Percentiles rank a stretch among this genome's conserved stretches.
Conservation (phyloP, 2,113 vertebrate species). For the Thomomys bottae region DNA sequence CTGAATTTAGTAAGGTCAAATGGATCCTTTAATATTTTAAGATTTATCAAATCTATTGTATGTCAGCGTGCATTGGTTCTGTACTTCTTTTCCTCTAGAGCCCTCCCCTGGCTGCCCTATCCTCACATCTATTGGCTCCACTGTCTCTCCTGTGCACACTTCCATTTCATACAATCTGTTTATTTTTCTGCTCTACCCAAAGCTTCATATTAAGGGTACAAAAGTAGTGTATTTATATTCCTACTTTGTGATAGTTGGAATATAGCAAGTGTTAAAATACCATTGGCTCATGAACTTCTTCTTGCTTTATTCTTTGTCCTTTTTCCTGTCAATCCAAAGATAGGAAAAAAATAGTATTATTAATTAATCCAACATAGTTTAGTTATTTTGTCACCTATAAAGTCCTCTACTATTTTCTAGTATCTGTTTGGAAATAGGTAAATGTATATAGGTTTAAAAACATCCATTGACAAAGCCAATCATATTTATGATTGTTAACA, state of each 20-base stretch:
- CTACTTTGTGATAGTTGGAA: neutral
- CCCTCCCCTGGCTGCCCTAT: too few relatives aligned
- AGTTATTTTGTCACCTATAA: conserved; percentile 44
- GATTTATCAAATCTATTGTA: neutral
- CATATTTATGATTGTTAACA: neutral
- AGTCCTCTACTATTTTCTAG: conserved; percentile 9
- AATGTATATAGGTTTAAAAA: neutral
- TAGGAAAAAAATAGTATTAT: conserved; percentile 17
- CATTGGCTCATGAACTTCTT: neutral
- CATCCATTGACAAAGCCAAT: neutral
- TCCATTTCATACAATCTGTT: neutral
- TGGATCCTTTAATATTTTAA: neutral
- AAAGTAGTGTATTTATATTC: neutral
- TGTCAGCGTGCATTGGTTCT: neutral
- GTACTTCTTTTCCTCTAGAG: neutral
- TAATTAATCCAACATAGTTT: conserved; percentile 33
- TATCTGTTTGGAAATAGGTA: neutral
- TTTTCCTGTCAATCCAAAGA: conserved; percentile 7
- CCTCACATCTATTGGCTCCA: too few relatives aligned
- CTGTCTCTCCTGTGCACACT: neutral
- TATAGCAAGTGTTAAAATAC: neutral
- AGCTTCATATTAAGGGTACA: neutral
- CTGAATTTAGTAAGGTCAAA: neutral
- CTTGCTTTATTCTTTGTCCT: neutral
- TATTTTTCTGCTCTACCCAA: neutral